Base-by-base conservation (phyloP, 2,113 vertebrate genomes). In the Polypterus senegalus region DNA sequence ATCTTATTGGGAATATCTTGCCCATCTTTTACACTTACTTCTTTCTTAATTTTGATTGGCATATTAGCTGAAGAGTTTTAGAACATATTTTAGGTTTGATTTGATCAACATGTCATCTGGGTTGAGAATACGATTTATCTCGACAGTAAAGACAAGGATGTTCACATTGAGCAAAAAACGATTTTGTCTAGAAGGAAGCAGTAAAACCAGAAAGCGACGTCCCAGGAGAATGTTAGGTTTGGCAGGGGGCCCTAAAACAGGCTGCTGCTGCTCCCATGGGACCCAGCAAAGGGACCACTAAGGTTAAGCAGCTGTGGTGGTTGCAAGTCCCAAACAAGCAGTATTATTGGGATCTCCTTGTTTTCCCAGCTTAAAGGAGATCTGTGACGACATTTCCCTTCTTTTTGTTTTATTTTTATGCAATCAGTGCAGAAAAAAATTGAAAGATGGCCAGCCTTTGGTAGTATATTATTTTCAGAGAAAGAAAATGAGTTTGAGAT, bases 391-490 rank as follows among this genome's bases (percentile, higher is more conserved):
- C n/a, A 44, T 55, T 56, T 51, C 6, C 6, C 49, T 59, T 57
- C 60, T 11, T 57, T 27, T 44, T 52, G 51, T 3, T 52, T 52
- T 62, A 52, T 63, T 53, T 60, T 54, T 9, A 59, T 60, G 58
- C 43, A 63, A 48, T 45, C 27, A 9, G 46, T 45, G 43, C 43
- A 7, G 49, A 46, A 56, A 45, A 57, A 45, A 59, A 43, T 52
- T 68, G 60, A 49, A 43, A 9, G 45, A 44, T 9, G 49, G 67
- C 57, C 57, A 65, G 46, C 54, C 47, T 7, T 53, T 11, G 11
- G 7, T 51, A 60, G 9, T 27, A 49, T 47, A 4, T 43, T 43
- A 57, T 51, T 60, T 60, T 54, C 46, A 48, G 46, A 7, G 46
- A 55, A 6, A 47, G 3, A 58, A 60, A 52, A 8, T 52, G 7